Evolutionary conservation across 2,797 vertebrate genomes (phyloP), one percentile per base, ranked within the genome.

Genomic region (Rhynchonycteris naso): DNA sequence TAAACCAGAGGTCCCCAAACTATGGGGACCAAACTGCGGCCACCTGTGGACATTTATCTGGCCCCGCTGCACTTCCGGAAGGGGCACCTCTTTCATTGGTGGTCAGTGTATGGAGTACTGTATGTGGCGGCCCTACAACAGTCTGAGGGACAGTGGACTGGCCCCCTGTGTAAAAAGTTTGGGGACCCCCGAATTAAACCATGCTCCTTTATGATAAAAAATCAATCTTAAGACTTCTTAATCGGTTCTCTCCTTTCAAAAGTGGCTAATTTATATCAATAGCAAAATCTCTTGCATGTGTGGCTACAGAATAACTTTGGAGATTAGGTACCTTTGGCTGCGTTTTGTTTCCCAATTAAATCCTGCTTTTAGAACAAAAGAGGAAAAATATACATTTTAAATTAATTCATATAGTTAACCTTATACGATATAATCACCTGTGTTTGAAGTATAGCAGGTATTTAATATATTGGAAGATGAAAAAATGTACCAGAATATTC

Each of bases 281-380:
- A 90, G 33, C 12, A 91, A 12, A 85, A 72, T 76, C 68, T 63
- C 65, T 80, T 74, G 88, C 5, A 10, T 61, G 28, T 38, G 52
- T 63, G 26, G 30, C 14, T 69, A 74, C 19, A 75, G 14, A 78
- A 71, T 26, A 47, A 80, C 78, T 87, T 33, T 59, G n/a, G 22
- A 58, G 35, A 86, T 52, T n/a, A 80, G 22, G 38, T 33, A 2
- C 24, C 26, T 88, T 76, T 88, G 43, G 33, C 61, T 82, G 4
- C 54, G 22, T 47, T 93, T 78, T 88, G 50, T 75, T 69, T 91
- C 47, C 35, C 54, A 68, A 38, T 30, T 83, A 82, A 94, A 85
- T 71, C 38, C 56, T 96, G 21, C 33, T 94, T 86, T 95, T 79
- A 82, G 38, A 63, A 74, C 6, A 78, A 86, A 88, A 61, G 28